Conservation (phyloP, 1,140 invertebrate genomes). For the Drosophila azteca region DNA sequence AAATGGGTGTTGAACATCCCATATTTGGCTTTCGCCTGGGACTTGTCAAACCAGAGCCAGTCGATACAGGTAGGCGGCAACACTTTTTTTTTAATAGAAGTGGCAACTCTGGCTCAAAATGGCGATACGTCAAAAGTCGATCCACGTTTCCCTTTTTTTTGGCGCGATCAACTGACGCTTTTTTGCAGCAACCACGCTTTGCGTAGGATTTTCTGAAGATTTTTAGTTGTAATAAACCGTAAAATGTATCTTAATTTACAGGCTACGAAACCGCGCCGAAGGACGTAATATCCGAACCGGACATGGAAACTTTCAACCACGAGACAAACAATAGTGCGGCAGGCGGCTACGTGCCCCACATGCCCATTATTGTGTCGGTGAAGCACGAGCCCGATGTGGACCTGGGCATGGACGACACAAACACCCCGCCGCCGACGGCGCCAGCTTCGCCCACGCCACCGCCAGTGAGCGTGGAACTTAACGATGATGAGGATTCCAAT, state of each 20-base stretch:
- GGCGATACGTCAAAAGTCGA: no score
- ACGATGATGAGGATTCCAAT: constrained; percentile 1
- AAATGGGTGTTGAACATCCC: constrained; percentile 73
- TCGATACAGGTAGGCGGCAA: constrained; percentile 57
- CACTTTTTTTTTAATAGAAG: neutral
- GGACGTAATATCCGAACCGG: constrained; percentile 41
- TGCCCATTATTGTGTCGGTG: constrained; percentile 59
- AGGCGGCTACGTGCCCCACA: constrained; percentile 44
- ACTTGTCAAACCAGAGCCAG: constrained; percentile 66
- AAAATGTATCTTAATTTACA: constrained; percentile 16
- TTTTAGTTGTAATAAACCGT: neutral
- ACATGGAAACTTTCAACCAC: constrained; percentile 39
- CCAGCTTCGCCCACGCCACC: constrained; percentile 69
- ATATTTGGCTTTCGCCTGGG: constrained; percentile 80
- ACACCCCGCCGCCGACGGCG: constrained; percentile 65
- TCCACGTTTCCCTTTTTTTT: no score
- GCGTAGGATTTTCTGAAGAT: no score
- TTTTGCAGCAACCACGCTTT: no score
- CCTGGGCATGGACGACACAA: constrained; percentile 60
- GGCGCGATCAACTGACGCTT: no score
- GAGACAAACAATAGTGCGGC: constrained; percentile 10
- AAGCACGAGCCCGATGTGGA: constrained; percentile 71
- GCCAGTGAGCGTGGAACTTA: constrained; percentile 12
- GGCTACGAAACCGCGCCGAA: constrained; percentile 63
- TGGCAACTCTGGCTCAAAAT: no score